Evolutionary conservation across 2,888 invertebrate genomes (phyloP), one percentile per base, ranked within the genome.

Genomic region (Lepidocyrtinus sp.): DNA sequence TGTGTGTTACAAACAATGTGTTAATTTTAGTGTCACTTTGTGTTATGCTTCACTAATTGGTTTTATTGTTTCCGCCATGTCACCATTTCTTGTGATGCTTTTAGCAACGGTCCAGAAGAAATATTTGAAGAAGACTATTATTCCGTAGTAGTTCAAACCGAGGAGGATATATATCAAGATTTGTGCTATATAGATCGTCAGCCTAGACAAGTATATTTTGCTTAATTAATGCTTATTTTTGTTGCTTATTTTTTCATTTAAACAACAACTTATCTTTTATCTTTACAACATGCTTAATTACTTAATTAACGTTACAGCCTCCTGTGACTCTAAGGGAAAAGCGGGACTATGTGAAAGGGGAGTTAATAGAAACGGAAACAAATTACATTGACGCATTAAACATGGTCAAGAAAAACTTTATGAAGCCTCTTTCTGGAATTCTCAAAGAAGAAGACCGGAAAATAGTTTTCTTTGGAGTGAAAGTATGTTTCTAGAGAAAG

Each of bases 91-190:
- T 81, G 71, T 78, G 76, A 12, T 36, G 62, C 50, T 65, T 72
- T 46, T 73, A 68, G 70, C 45, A 71, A 61, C 78, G 63, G 27
- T 26, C 83, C 84, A 17, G 85, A 81, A 27, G 83, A 84, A 64
- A 77, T 75, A 17, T 83, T 79, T 75, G 82, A 82, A 27, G 84
- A 85, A 67, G 86, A 86, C 70, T 85, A 85, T 79, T 86, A 86
- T 69, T 85, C 84, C 22, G 79, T 84, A 21, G 86, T 86, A 24
- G 80, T 85, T 46, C 83, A 83, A 71, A 82, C 88, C 24, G 95
- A 95, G 89, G 96, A 97, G 90, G 95, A 96, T 91, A 95, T 96
- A 90, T 97, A 97, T 92, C 96, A 96, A 91, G 96, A 96, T 91
- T 92, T 97, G 88, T 96, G 95, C 91, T 93, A 93, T 87, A 85